phyloP scores from a whole-genome alignment of 2,113 vertebrate species.

The Pontoporia blainvillei region DNA sequence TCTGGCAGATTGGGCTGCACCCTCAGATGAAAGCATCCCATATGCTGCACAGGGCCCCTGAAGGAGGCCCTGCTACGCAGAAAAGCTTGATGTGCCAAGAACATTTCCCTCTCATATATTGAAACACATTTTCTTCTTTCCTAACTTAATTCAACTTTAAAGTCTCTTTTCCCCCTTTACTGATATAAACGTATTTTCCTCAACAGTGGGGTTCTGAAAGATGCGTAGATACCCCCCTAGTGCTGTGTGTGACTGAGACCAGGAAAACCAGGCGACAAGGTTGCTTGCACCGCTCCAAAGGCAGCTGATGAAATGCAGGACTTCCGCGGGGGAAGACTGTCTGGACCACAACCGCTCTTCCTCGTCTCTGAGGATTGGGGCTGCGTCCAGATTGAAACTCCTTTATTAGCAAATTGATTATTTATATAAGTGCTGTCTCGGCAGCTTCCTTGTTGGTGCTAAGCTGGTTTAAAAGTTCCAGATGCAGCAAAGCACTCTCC shows the following conservation, averaged over 20 bases:
- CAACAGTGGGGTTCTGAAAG: not conserved
- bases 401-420: not conserved
- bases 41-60: not conserved
- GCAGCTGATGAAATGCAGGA: not conserved
- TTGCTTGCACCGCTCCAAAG: not conserved
- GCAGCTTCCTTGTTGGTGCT: not conserved
- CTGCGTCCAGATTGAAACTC: not conserved
- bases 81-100: not conserved
- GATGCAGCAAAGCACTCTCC: not conserved
- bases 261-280: not conserved
- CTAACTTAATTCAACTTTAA: not conserved
- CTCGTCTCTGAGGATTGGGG: not conserved
- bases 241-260: not conserved
- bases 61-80: not conserved
- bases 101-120: not conserved
- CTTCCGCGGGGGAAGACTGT: not conserved
- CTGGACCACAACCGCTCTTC: not conserved
- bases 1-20: not conserved
- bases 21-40: not conserved
- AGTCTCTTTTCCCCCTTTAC: not conserved
- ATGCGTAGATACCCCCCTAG: not conserved
- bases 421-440: not conserved
- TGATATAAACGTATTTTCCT: not conserved
- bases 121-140: not conserved
- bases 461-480: conserved; percentile 7